Evolutionary conservation across 2,113 vertebrate genomes (phyloP).

Genomic region (Sinocyclocheilus grahami): DNA sequence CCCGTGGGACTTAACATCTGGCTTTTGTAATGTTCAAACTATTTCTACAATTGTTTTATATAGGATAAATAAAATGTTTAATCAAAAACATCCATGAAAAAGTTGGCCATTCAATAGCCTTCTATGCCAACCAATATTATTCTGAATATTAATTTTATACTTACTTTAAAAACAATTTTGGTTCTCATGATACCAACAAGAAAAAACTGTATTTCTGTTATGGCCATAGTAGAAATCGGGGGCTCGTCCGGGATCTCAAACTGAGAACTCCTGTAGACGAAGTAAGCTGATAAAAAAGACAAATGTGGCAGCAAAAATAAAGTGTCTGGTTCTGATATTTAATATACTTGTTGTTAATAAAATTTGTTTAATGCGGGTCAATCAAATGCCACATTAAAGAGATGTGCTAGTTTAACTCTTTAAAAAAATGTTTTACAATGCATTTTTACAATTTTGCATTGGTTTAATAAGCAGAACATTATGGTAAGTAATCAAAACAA

Average conservation of each 20-base stretch:
- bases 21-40: no score
- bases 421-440: neutral
- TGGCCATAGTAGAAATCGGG: neutral
- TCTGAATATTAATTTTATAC: neutral
- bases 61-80: no score
- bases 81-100: neutral
- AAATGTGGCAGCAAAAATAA: neutral
- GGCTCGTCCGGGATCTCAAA: neutral
- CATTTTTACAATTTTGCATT: neutral
- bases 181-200: neutral
- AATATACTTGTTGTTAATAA: neutral
- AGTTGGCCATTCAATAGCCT: neutral
- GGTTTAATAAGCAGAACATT: conserved; percentile 9
- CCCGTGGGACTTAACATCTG: no score
- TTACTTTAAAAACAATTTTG: neutral
- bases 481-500: neutral
- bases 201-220: neutral
- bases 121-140: neutral
- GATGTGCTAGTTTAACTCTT: neutral
- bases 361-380: neutral
- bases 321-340: neutral
- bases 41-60: no score
- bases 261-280: neutral
- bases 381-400: neutral
- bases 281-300: neutral